Conservation (phyloP, 2,888 invertebrate genomes). For the Chironomus riparius region DNA sequence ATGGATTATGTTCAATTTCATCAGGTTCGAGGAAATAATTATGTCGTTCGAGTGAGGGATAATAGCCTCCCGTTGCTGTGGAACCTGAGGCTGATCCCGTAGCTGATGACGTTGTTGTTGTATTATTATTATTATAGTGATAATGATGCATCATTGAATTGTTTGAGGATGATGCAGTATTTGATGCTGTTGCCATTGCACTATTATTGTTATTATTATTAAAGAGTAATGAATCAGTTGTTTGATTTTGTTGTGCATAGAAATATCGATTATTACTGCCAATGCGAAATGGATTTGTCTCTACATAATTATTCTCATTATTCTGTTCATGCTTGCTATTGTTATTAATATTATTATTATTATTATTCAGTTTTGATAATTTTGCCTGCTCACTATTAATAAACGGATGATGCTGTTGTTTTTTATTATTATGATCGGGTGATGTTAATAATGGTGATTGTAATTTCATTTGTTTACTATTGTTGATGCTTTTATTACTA, state of each 20-base stretch:
- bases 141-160: constrained; percentile 18
- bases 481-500: constrained; percentile 8
- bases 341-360: no score
- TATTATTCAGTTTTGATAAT: neutral
- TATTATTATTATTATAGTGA: no score
- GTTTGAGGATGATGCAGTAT: neutral
- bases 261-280: constrained; percentile 20
- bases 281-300: constrained; percentile 25
- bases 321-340: constrained; percentile 1
- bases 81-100: neutral
- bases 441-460: constrained; percentile 6
- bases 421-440: constrained; percentile 13
- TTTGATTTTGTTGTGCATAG: neutral
- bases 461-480: constrained; percentile 20
- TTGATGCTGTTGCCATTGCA: neutral
- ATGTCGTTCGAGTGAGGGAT: neutral
- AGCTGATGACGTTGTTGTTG: neutral
- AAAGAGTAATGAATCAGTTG: neutral
- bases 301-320: constrained; percentile 14
- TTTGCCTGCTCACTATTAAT: neutral
- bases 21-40: constrained; percentile 11
- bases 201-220: constrained; percentile 8
- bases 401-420: neutral
- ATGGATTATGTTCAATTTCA: constrained; percentile 25
- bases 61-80: neutral